These are phyloP conservation scores for Papilio polyxenes DNA, from an alignment of 1,140 invertebrate genomes.

Conservation along the genomic window DNA sequence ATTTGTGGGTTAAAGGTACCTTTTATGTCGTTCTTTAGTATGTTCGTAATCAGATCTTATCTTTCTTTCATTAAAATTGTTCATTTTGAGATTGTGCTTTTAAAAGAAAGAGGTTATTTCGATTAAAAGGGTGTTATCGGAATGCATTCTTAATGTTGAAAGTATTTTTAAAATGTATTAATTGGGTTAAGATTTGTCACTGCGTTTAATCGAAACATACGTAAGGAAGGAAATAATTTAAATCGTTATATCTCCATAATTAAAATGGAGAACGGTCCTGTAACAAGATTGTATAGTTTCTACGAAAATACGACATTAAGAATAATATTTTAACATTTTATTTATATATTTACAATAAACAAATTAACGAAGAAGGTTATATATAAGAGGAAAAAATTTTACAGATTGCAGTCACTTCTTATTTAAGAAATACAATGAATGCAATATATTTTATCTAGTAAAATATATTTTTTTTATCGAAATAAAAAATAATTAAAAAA, in stretches of 20 bases:
- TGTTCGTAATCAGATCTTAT: background rate
- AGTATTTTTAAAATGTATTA: background rate
- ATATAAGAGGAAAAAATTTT: background rate
- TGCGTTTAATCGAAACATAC: slow-evolving; percentile 5
- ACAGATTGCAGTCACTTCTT: background rate
- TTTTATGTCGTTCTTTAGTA: background rate
- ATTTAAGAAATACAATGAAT: too few species aligned
- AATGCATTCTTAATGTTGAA: slow-evolving; percentile 13
- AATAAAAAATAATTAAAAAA: too few species aligned
- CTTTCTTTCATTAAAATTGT: slow-evolving; percentile 2
- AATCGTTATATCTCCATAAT: background rate
- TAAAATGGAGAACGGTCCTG: background rate
- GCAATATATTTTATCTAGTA: too few species aligned
- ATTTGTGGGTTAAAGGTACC: background rate
- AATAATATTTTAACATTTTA: background rate
- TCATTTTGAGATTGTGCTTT: background rate
- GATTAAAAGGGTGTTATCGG: background rate
- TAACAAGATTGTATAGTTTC: background rate
- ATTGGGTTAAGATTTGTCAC: background rate
- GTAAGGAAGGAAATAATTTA: background rate
- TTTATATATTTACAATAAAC: background rate
- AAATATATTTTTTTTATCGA: too few species aligned
- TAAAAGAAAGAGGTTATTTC: slow-evolving; percentile 7
- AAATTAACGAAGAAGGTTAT: background rate
- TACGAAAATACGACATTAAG: background rate